These are phyloP conservation scores for Heterohyrax brucei DNA, from an alignment of 2,797 vertebrate species.

Conservation along the genomic window DNA sequence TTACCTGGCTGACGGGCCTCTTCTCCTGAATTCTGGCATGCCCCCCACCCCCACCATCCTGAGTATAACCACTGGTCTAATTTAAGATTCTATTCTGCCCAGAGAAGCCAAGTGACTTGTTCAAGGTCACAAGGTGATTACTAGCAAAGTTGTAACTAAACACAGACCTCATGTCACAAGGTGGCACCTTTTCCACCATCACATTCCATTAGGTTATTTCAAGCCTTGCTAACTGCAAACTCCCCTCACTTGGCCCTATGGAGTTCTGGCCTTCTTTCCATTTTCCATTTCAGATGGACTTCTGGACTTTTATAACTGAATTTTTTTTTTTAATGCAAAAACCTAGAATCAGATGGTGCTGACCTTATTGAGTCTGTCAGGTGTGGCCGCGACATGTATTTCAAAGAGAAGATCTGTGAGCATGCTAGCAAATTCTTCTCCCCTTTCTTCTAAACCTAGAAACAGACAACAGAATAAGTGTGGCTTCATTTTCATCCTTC, in stretches of 20 bases:
- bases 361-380: constrained; percentile 99
- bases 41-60: background rate
- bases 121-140: constrained; percentile 69
- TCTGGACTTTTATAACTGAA: constrained; percentile 20
- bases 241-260: background rate
- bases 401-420: constrained; percentile 98
- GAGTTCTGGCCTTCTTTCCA: background rate
- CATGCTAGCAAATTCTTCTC: constrained; percentile 96
- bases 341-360: constrained; percentile 50
- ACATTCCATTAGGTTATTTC: background rate
- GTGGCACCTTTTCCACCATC: background rate
- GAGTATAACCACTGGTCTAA: background rate
- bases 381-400: constrained; percentile 97
- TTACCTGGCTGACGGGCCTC: background rate
- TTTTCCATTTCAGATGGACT: constrained; percentile 2
- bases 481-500: constrained; percentile 53
- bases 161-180: background rate
- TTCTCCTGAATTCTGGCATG: background rate
- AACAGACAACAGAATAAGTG: constrained; percentile 69
- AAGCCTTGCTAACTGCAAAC: background rate
- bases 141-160: background rate
- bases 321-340: background rate
- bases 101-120: constrained; percentile 1
- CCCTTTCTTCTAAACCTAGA: constrained; percentile 89
- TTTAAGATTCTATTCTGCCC: background rate